Evolutionary conservation across 2,797 vertebrate genomes (phyloP).

Genomic region (Ibycter americanus): DNA sequence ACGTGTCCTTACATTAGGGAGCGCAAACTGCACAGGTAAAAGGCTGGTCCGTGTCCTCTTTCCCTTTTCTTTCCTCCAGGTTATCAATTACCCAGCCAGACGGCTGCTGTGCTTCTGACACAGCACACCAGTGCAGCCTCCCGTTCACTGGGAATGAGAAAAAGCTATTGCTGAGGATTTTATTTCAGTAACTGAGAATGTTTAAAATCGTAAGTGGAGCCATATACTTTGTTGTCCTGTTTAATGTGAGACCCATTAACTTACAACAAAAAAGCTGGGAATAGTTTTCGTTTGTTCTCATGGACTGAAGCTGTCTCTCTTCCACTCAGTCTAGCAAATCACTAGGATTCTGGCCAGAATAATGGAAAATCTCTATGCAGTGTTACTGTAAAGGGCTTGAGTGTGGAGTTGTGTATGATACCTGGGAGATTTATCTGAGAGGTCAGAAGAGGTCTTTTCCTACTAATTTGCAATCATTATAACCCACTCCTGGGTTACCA

Average conservation of each 20-base stretch:
- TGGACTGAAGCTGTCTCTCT: background rate
- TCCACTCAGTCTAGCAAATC: background rate
- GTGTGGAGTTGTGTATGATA: background rate
- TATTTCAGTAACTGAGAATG: background rate
- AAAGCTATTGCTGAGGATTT: background rate
- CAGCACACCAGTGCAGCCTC: background rate
- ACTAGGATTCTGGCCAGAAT: background rate
- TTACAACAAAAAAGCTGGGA: background rate
- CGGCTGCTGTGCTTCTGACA: background rate
- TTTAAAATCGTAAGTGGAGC: background rate
- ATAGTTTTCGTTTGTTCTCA: background rate
- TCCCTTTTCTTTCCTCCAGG: background rate
- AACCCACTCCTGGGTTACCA: background rate
- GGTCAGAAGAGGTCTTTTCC: background rate
- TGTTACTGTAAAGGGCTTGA: background rate
- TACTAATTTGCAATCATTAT: background rate
- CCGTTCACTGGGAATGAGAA: background rate
- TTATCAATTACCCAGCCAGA: background rate
- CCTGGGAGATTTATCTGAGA: background rate
- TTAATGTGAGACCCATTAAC: background rate
- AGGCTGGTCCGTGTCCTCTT: background rate
- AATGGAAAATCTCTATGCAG: background rate
- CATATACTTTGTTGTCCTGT: background rate
- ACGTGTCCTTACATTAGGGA: background rate
- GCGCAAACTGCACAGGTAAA: fast-evolving